Evolutionary conservation across 2,888 invertebrate species (phyloP).

Genomic region (Malthinus flaveolus): DNA sequence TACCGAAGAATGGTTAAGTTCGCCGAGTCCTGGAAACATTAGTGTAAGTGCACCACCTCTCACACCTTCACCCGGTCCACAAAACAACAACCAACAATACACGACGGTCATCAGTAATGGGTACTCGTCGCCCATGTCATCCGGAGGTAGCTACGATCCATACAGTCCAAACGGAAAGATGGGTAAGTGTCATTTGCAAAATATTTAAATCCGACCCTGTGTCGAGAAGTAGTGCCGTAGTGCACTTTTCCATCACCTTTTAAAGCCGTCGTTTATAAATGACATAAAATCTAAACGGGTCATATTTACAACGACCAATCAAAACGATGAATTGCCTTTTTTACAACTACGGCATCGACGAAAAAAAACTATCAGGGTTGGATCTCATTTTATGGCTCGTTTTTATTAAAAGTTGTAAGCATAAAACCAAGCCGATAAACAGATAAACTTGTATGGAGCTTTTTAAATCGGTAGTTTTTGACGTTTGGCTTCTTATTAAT

Average conservation of each 20-base stretch:
- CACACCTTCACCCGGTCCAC: slow-evolving; percentile 70
- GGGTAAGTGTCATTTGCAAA: slow-evolving; percentile 64
- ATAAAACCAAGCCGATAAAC: too few relatives aligned
- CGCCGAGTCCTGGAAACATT: slow-evolving; percentile 62
- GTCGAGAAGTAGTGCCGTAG: too few relatives aligned
- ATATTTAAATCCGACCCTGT: background rate
- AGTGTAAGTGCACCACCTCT: slow-evolving; percentile 63
- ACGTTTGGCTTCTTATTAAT: too few relatives aligned
- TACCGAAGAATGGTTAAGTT: slow-evolving; percentile 67
- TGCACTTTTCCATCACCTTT: too few relatives aligned
- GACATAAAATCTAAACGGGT: too few relatives aligned
- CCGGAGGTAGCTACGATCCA: slow-evolving; percentile 86
- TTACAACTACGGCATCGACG: too few relatives aligned
- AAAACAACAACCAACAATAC: slow-evolving; percentile 53
- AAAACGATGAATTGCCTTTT: too few relatives aligned
- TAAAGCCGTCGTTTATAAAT: background rate
- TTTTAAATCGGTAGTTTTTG: too few relatives aligned
- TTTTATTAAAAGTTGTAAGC: too few relatives aligned
- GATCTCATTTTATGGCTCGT: too few relatives aligned
- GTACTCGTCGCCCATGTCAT: slow-evolving; percentile 84
- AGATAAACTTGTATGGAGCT: too few relatives aligned
- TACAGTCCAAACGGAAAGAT: slow-evolving; percentile 91
- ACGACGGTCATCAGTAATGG: slow-evolving; percentile 67
- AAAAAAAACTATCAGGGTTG: too few relatives aligned
- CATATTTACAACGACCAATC: slow-evolving; percentile 4